Conservation (phyloP, 2,797 vertebrate species). For the Microctenopoma steveboyesi region DNA sequence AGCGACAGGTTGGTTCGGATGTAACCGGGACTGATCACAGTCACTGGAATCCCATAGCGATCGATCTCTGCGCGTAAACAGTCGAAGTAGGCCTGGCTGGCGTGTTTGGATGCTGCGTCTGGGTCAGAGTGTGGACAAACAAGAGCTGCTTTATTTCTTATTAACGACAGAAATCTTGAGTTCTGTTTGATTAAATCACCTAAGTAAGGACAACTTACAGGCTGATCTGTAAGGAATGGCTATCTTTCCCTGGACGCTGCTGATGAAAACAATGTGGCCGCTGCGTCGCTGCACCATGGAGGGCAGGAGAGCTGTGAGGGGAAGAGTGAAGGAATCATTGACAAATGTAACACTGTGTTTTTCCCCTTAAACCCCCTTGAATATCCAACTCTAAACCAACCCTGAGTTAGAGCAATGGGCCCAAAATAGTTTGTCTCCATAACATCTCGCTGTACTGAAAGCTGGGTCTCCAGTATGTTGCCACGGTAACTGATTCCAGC, state of each 20-base stretch:
- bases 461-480: slow-evolving; percentile 85
- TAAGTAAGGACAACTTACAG: slow-evolving; percentile 84
- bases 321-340: background rate
- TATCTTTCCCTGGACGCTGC: slow-evolving; percentile 96
- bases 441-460: slow-evolving; percentile 90
- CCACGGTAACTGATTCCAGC: slow-evolving; percentile 97
- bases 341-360: background rate
- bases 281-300: slow-evolving; percentile 88
- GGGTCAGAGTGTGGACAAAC: slow-evolving; percentile 22
- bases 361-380: background rate
- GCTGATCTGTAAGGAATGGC: slow-evolving; percentile 95
- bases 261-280: slow-evolving; percentile 92
- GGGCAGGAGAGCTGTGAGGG: slow-evolving; percentile 88
- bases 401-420: slow-evolving; percentile 96
- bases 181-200: background rate
- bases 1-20: slow-evolving; percentile 93
- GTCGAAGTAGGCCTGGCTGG: slow-evolving; percentile 96
- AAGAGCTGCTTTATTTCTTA: slow-evolving; percentile 13
- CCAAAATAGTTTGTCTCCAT: slow-evolving; percentile 99
- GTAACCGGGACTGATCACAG: slow-evolving; percentile 92
- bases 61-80: slow-evolving; percentile 92
- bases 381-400: slow-evolving; percentile 64
- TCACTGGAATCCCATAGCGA: slow-evolving; percentile 85
- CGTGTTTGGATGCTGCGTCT: slow-evolving; percentile 97
- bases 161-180: background rate